phyloP scores from a whole-genome alignment of 2,113 vertebrate genomes.

The Montifringilla adamsi region DNA sequence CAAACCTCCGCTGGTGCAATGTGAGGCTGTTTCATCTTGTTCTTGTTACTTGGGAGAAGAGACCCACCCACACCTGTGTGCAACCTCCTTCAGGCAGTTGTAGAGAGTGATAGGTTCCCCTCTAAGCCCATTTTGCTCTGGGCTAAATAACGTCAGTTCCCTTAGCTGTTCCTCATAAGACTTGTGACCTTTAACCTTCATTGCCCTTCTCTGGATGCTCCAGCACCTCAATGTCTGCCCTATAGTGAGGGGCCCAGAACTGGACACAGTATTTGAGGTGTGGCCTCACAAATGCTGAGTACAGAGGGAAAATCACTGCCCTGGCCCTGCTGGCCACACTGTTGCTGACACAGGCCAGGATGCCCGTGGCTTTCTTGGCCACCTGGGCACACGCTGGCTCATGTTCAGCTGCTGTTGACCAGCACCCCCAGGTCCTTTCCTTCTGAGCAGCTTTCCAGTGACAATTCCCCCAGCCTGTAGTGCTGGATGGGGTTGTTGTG shows the following conservation, averaged over 20 bases:
- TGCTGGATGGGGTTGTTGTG: neutral
- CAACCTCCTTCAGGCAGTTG: neutral
- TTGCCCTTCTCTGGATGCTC: neutral
- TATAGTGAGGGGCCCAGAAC: neutral
- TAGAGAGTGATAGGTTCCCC: neutral
- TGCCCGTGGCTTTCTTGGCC: neutral
- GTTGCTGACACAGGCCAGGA: neutral
- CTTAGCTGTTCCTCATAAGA: neutral
- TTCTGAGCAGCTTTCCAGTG: neutral
- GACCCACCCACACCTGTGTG: neutral
- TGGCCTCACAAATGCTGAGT: neutral
- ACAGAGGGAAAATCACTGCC: neutral
- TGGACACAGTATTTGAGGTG: neutral
- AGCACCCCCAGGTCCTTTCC: too few species aligned
- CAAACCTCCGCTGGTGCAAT: neutral
- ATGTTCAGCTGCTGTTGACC: neutral
- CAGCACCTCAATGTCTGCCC: neutral
- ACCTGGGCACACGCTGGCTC: neutral
- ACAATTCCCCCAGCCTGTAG: neutral
- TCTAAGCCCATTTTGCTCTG: neutral
- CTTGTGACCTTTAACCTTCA: neutral
- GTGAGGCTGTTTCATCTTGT: rapidly evolving
- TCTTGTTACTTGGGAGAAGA: neutral
- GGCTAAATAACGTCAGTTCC: neutral
- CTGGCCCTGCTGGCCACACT: neutral